These are phyloP conservation scores for Trachymyrmex septentrionalis DNA, from an alignment of 1,140 invertebrate species.

Conservation along the genomic window DNA sequence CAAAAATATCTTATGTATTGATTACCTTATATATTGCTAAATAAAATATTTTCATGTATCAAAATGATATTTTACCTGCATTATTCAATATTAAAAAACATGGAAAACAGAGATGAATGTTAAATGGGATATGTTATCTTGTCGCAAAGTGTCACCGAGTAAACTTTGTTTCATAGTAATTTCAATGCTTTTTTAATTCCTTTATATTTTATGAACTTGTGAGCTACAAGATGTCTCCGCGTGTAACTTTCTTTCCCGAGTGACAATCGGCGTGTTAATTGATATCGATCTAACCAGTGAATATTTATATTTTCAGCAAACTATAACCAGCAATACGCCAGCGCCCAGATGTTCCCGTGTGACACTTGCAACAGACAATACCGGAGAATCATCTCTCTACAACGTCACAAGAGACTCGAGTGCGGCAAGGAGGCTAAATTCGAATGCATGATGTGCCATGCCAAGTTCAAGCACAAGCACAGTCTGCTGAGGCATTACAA, in stretches of 20 bases:
- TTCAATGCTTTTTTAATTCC: constrained; percentile 4
- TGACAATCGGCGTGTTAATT: neutral
- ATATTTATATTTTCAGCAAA: constrained; percentile 74
- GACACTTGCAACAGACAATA: constrained; percentile 82
- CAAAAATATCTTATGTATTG: neutral
- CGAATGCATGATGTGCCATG: constrained; percentile 82
- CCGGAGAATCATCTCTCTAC: constrained; percentile 81
- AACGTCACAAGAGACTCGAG: constrained; percentile 83
- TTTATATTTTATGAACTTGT: neutral
- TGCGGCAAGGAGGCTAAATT: constrained; percentile 84
- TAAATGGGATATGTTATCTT: neutral
- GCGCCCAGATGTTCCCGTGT: constrained; percentile 76
- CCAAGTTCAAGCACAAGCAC: constrained; percentile 84
- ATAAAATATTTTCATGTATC: neutral
- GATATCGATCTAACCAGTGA: constrained; percentile 54
- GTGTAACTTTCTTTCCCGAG: constrained; percentile 3
- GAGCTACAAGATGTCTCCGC: neutral
- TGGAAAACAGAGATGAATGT: neutral
- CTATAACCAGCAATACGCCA: constrained; percentile 41
- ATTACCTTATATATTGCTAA: neutral
- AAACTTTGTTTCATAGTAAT: neutral
- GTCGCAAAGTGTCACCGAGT: neutral
- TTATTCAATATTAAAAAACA: neutral
- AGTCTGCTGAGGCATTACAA: constrained; percentile 82
- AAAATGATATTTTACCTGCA: neutral